A percentile compares a stretch with the other conserved stretches of the same genome.
phyloP scores from a whole-genome alignment of 2,888 invertebrate species.

The Ochropacha duplaris region DNA sequence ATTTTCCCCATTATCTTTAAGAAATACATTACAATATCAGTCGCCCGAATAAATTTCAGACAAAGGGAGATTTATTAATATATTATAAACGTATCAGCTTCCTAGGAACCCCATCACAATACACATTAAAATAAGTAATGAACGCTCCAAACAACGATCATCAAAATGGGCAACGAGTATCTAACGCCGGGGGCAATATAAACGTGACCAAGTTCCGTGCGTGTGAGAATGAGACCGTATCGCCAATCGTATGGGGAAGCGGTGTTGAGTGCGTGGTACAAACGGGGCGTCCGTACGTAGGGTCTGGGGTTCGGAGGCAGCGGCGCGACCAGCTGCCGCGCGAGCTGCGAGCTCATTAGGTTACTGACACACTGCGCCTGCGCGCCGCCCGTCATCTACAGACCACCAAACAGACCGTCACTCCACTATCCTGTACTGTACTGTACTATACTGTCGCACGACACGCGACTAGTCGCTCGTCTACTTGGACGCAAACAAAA shows the following conservation, averaged over 20 bases:
- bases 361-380: constrained; percentile 59
- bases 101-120: background rate
- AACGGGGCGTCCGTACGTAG: constrained; percentile 81
- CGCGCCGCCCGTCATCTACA: constrained; percentile 68
- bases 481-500: background rate
- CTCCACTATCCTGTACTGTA: constrained; percentile 15
- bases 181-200: constrained; percentile 9
- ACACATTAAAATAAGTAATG: background rate
- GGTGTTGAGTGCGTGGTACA: constrained; percentile 82
- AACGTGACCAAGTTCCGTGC: constrained; percentile 34
- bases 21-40: background rate
- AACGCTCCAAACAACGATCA: background rate
- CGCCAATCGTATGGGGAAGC: constrained; percentile 74
- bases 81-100: too few species aligned
- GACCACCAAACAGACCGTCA: constrained; percentile 56
- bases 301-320: constrained; percentile 77
- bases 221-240: constrained; percentile 56
- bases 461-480: background rate
- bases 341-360: constrained; percentile 84
- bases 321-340: constrained; percentile 84
- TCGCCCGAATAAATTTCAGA: too few species aligned
- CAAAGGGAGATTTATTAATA: too few species aligned
- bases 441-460: background rate
- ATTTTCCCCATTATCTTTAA: background rate
- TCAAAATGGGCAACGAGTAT: constrained; percentile 6